Conservation (phyloP, 2,113 vertebrate species). For the Ptilonorhynchus violaceus region DNA sequence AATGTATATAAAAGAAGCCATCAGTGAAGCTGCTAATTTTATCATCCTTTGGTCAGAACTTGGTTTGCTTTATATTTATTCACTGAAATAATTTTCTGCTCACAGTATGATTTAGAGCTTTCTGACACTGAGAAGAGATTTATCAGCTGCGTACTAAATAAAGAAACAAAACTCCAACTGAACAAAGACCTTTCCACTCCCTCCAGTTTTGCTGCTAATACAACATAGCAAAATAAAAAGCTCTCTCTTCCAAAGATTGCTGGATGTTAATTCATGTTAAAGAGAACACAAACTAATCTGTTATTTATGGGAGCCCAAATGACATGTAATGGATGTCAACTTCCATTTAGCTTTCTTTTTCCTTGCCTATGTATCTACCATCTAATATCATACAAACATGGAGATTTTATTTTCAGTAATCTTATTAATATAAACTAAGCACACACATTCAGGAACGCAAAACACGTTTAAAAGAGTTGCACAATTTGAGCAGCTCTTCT, state of each 20-base stretch:
- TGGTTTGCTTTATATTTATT: not conserved
- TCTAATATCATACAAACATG: not conserved
- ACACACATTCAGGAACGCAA: not conserved
- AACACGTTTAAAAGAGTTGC: not conserved
- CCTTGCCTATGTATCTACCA: not conserved
- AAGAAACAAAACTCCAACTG: not conserved
- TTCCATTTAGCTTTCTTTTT: not conserved
- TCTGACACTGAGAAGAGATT: not conserved
- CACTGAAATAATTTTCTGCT: not conserved
- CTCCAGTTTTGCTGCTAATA: not conserved
- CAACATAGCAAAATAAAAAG: not conserved
- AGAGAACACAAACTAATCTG: not conserved
- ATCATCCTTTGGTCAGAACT: constrained; percentile 26
- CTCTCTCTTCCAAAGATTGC: not conserved
- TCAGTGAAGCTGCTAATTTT: constrained; percentile 30
- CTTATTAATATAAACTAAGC: not conserved
- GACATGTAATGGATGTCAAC: not conserved
- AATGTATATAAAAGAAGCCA: constrained; percentile 50
- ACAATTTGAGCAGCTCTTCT: not conserved
- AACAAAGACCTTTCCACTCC: not conserved
- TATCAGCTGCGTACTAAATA: not conserved
- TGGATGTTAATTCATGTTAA: not conserved
- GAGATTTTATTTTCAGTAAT: not conserved
- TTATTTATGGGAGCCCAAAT: not conserved
- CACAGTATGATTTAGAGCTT: not conserved